Evolutionary conservation across 1,140 invertebrate species (phyloP).

Genomic region (Drosophila lacertosa): DNA sequence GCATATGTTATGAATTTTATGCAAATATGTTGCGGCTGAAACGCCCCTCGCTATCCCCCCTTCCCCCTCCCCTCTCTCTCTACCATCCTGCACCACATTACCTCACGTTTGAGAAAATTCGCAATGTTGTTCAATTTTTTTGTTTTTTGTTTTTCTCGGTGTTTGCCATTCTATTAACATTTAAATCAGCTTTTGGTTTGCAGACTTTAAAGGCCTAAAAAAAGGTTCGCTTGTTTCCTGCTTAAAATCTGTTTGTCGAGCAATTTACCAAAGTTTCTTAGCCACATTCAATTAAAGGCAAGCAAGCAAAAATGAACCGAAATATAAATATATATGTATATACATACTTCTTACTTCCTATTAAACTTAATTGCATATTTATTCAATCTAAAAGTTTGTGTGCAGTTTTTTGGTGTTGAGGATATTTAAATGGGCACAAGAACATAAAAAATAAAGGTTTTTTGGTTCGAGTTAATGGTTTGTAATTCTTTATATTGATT

Average conservation of each 20-base stretch:
- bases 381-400: no score
- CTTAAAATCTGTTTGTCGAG: not conserved
- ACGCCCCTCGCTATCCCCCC: slow-evolving; percentile 17
- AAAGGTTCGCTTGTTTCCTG: not conserved
- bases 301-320: no score
- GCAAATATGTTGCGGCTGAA: slow-evolving; percentile 60
- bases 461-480: no score
- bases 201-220: slow-evolving; percentile 5
- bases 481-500: no score
- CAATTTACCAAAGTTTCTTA: not conserved
- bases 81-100: slow-evolving; percentile 1
- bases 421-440: no score
- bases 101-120: slow-evolving; percentile 44
- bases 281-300: not conserved
- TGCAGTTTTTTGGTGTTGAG: no score
- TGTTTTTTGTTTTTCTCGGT: slow-evolving; percentile 23
- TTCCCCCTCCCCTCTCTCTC: slow-evolving; percentile 72
- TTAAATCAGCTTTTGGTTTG: slow-evolving; percentile 54
- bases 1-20: slow-evolving; percentile 74
- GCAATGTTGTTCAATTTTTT: slow-evolving; percentile 43
- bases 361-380: no score
- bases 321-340: no score
- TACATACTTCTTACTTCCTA: no score
- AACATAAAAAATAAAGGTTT: no score
- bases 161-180: slow-evolving; percentile 53